A percentile compares a stretch with the other conserved stretches of the same genome.
Conservation (phyloP, 2,888 invertebrate genomes). For the Drosophila prostipennis region DNA sequence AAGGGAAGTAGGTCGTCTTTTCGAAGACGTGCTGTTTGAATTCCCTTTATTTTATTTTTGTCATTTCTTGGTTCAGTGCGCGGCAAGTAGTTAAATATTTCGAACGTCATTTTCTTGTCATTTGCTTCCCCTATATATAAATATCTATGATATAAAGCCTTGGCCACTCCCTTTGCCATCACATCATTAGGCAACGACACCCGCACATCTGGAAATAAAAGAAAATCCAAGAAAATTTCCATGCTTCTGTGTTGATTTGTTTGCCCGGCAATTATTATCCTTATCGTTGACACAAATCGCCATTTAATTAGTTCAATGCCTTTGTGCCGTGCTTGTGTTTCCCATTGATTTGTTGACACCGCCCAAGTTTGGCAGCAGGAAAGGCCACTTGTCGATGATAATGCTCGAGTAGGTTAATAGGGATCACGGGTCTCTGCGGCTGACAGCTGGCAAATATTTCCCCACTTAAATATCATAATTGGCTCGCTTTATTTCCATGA, state of each 20-base stretch:
- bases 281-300: constrained; percentile 80
- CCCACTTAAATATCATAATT: constrained; percentile 31
- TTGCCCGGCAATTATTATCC: constrained; percentile 77
- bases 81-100: constrained; percentile 70
- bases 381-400: constrained; percentile 29
- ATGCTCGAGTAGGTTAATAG: constrained; percentile 36
- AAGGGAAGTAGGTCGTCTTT: background rate
- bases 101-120: constrained; percentile 71
- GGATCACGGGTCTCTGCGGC: constrained; percentile 38
- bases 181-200: constrained; percentile 65
- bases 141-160: constrained; percentile 10
- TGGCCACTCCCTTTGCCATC: constrained; percentile 37
- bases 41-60: constrained; percentile 40
- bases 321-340: constrained; percentile 59
- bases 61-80: constrained; percentile 68
- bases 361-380: constrained; percentile 31
- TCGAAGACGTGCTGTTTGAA: constrained; percentile 52
- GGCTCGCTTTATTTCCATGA: constrained; percentile 24
- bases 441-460: constrained; percentile 40
- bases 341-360: constrained; percentile 77
- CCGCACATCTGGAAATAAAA: constrained; percentile 30
- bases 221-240: constrained; percentile 42
- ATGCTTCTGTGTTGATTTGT: constrained; percentile 60
- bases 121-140: constrained; percentile 20
- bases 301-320: constrained; percentile 79